phyloP scores from a whole-genome alignment of 2,113 vertebrate genomes.

The Dryoscopus gambensis region DNA sequence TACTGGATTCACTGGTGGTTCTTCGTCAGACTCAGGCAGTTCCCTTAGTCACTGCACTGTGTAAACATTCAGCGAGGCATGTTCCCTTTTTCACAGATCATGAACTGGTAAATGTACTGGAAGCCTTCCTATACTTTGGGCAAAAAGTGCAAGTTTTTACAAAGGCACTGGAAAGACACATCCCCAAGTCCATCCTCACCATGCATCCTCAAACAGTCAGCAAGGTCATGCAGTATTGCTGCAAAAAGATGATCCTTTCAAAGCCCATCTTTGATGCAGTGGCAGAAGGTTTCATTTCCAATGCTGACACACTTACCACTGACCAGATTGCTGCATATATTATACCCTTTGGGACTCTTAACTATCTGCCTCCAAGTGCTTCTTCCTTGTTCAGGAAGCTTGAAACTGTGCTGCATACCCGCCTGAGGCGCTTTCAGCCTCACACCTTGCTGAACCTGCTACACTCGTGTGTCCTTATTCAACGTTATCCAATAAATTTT shows the following conservation, averaged over 20 bases:
- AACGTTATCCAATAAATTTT: constrained; percentile 88
- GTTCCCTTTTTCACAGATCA: constrained; percentile 76
- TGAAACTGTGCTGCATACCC: constrained; percentile 73
- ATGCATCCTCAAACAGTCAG: constrained; percentile 76
- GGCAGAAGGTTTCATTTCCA: constrained; percentile 83
- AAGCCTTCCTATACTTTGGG: constrained; percentile 82
- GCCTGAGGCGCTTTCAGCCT: constrained; percentile 80
- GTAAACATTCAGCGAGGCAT: constrained; percentile 76
- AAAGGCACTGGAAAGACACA: constrained; percentile 74
- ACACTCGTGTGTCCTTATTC: constrained; percentile 83
- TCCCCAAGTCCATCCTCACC: constrained; percentile 59
- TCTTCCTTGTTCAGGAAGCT: constrained; percentile 81
- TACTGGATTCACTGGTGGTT: constrained; percentile 77
- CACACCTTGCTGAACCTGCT: constrained; percentile 79
- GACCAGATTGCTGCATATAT: constrained; percentile 80
- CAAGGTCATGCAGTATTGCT: constrained; percentile 80
- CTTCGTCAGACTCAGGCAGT: constrained; percentile 76
- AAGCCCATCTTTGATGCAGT: constrained; percentile 76
- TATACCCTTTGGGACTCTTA: constrained; percentile 82
- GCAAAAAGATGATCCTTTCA: constrained; percentile 77
- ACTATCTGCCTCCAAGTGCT: constrained; percentile 84
- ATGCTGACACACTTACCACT: constrained; percentile 77
- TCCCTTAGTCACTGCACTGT: constrained; percentile 79
- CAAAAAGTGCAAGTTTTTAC: constrained; percentile 71
- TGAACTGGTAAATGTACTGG: constrained; percentile 79